Conservation (phyloP, 2,113 vertebrate genomes). For the Oncorhynchus masou region DNA sequence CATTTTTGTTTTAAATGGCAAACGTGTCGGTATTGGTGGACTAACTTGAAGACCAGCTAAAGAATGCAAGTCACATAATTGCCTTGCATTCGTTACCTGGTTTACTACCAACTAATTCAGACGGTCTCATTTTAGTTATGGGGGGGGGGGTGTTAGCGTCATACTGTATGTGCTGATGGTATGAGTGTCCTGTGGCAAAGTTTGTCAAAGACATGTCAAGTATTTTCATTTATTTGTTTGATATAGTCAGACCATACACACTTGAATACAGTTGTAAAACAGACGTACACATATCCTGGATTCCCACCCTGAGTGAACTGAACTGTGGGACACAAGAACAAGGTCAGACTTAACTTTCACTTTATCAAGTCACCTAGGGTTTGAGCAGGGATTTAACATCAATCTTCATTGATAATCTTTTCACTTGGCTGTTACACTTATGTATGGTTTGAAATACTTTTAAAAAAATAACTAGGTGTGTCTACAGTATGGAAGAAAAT, state of each 20-base stretch:
- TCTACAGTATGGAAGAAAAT: no score
- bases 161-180: neutral
- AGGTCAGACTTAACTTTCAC: neutral
- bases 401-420: neutral
- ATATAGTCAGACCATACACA: no score
- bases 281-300: no score
- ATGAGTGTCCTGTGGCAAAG: no score
- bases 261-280: no score
- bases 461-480: no score
- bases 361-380: neutral
- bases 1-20: no score
- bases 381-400: conserved; percentile 7
- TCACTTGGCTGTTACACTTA: neutral
- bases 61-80: neutral
- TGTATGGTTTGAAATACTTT: neutral
- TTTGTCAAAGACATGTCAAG: no score
- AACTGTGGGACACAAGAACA: neutral
- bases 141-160: neutral
- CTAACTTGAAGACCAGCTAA: neutral
- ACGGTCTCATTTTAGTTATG: neutral
- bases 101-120: neutral
- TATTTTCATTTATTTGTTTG: no score
- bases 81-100: neutral
- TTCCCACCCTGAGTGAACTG: neutral
- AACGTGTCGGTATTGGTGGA: neutral